These are phyloP conservation scores for Todus mexicanus DNA, from an alignment of 2,797 vertebrate species.

Conservation along the genomic window DNA sequence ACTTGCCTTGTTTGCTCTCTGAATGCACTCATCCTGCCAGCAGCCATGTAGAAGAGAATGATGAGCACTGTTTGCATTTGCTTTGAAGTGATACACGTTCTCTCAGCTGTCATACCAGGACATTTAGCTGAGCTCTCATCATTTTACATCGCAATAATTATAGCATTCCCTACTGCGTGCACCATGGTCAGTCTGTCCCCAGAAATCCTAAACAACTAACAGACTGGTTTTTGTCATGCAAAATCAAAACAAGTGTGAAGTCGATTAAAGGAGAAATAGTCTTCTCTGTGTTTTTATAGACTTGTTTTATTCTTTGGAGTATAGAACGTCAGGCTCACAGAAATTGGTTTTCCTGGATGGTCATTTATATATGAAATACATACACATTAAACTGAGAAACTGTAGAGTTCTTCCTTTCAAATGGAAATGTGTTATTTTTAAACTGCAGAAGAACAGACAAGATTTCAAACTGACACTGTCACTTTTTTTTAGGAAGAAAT, in stretches of 20 bases:
- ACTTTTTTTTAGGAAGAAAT: slow-evolving; percentile 1
- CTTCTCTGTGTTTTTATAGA: slow-evolving; percentile 13
- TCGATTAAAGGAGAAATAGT: slow-evolving; percentile 36
- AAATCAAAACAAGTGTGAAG: slow-evolving; percentile 18
- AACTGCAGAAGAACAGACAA: neutral
- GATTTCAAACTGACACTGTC: slow-evolving; percentile 9
- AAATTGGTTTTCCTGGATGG: slow-evolving; percentile 24
- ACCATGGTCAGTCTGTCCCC: slow-evolving; percentile 1
- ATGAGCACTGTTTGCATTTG: neutral
- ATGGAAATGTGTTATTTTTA: slow-evolving; percentile 29
- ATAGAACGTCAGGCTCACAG: neutral
- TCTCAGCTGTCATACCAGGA: neutral
- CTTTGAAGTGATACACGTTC: neutral
- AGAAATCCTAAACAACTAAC: neutral
- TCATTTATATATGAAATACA: slow-evolving; percentile 49
- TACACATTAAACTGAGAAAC: slow-evolving; percentile 15
- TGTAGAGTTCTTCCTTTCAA: slow-evolving; percentile 13
- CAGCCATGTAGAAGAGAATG: neutral
- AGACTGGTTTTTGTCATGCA: neutral
- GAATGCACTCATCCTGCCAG: neutral
- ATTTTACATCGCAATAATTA: neutral
- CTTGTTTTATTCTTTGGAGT: slow-evolving; percentile 29
- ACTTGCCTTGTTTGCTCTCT: neutral
- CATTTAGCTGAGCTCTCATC: neutral
- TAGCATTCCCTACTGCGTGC: neutral